Percentiles rank a stretch among this genome's conserved stretches.
Evolutionary conservation across 2,113 vertebrate species (phyloP).

Genomic region (Sinosuthora webbiana): DNA sequence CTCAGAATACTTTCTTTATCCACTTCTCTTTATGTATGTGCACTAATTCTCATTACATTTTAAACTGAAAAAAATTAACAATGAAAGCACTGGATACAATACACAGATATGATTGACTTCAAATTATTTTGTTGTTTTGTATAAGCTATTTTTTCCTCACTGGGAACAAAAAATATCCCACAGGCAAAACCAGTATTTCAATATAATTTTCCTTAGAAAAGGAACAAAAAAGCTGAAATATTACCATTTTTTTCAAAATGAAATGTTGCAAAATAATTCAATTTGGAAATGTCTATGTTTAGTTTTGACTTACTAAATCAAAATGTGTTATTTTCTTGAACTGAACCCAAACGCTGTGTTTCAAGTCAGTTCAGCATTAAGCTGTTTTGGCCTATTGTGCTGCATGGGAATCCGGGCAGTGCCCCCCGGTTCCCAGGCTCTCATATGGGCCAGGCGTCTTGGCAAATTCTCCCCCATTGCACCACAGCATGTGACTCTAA

Average conservation of each 20-base stretch:
- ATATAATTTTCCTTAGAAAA: constrained; percentile 13
- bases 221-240: constrained; percentile 44
- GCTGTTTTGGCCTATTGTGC: background rate
- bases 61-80: background rate
- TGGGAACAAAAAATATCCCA: constrained; percentile 32
- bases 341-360: background rate
- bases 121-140: constrained; percentile 16
- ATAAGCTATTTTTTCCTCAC: constrained; percentile 4
- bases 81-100: background rate
- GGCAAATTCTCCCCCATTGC: background rate
- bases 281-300: constrained; percentile 31
- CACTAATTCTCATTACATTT: background rate
- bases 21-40: background rate
- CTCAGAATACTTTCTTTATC: background rate
- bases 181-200: constrained; percentile 2
- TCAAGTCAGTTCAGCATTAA: constrained; percentile 12
- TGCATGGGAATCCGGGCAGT: background rate
- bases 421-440: background rate
- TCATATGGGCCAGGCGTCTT: background rate
- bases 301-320: constrained; percentile 33
- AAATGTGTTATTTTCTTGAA: constrained; percentile 30
- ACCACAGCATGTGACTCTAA: background rate
- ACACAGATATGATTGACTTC: constrained; percentile 10
- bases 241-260: background rate
- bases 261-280: constrained; percentile 41